phyloP scores from a whole-genome alignment of 2,888 invertebrate genomes.

The Argyra leucocephala region DNA sequence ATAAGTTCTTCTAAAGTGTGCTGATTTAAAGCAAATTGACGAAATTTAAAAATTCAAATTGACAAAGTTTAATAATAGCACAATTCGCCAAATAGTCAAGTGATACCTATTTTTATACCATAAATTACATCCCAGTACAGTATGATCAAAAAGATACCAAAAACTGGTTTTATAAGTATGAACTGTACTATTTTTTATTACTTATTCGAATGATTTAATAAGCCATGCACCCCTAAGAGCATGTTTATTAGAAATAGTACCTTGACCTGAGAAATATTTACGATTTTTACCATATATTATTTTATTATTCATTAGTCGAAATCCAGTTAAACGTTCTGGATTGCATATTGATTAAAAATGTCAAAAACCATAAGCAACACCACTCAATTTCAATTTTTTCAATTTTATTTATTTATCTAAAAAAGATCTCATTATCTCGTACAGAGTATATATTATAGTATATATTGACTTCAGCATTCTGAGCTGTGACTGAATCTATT shows the following conservation, averaged over 20 bases:
- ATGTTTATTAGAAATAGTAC: constrained; percentile 76
- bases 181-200: constrained; percentile 67
- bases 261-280: constrained; percentile 77
- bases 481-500: constrained; percentile 82
- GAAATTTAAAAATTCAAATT: too few relatives aligned
- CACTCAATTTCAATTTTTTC: constrained; percentile 49
- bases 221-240: constrained; percentile 89
- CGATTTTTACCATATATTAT: constrained; percentile 52
- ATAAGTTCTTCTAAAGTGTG: too few relatives aligned
- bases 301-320: constrained; percentile 90
- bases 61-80: too few relatives aligned
- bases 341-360: constrained; percentile 82
- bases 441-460: too few relatives aligned
- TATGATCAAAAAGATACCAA: constrained; percentile 89
- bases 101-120: too few relatives aligned
- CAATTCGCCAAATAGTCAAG: too few relatives aligned
- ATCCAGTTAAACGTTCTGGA: constrained; percentile 84
- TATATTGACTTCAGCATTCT: too few relatives aligned
- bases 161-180: constrained; percentile 90
- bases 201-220: constrained; percentile 76
- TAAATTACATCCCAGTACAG: constrained; percentile 86
- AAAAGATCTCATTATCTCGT: constrained; percentile 30
- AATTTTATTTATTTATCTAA: not conserved
- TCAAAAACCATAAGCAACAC: constrained; percentile 72
- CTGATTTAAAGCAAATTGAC: too few relatives aligned